Conservation (phyloP, 2,113 vertebrate species). For the Mesocricetus auratus region DNA sequence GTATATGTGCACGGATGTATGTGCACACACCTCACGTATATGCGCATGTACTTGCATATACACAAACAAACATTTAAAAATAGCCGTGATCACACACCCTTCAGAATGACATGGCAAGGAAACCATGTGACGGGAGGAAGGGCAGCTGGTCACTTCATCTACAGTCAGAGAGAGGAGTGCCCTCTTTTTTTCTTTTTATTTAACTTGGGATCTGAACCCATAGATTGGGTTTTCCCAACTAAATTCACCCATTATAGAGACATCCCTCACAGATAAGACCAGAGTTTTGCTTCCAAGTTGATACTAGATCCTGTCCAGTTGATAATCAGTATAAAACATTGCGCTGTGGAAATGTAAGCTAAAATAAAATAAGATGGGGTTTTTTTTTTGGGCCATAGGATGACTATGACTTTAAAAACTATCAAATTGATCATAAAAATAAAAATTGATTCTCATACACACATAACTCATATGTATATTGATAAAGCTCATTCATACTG, state of each 20-base stretch:
- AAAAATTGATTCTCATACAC: background rate
- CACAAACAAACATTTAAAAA: background rate
- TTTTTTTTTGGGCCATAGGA: background rate
- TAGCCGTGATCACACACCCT: background rate
- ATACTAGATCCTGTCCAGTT: background rate
- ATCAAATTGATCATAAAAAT: background rate
- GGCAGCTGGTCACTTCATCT: background rate
- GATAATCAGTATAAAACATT: background rate
- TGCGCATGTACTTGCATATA: no score
- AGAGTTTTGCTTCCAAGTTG: background rate
- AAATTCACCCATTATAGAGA: background rate
- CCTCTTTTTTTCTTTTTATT: background rate
- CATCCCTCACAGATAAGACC: background rate
- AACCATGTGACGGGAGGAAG: background rate
- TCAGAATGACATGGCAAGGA: background rate
- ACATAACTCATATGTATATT: background rate
- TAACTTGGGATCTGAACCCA: background rate
- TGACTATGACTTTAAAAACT: background rate
- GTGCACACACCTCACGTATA: no score
- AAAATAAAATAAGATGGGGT: background rate
- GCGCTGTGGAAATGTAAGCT: background rate
- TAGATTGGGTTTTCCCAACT: background rate
- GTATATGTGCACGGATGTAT: no score
- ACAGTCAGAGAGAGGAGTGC: background rate
- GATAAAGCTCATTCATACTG: background rate